Evolutionary conservation across 1,140 invertebrate genomes (phyloP), one percentile per base, ranked within the genome.

Genomic region (Pachyrhynchus sulphureomaculatus): DNA sequence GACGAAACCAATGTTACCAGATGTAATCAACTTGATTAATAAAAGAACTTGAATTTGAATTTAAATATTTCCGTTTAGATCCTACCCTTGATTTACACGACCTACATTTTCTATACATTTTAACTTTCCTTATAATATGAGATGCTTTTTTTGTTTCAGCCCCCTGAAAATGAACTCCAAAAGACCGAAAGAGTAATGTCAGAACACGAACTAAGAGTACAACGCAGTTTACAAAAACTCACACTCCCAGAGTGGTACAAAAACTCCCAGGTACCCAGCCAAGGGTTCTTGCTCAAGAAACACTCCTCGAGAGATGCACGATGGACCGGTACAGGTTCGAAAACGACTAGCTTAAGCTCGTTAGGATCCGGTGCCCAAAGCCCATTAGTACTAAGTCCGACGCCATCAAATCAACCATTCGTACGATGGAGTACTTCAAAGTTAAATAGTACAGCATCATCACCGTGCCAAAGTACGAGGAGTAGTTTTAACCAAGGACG

Each of bases 241-340:
- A 93, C 95, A 79, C 88, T 96, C 32, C 95, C 95, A 36, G 93
- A 96, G 73, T 97, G 95, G 95, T 94, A 92, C 81, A 93, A 91
- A 77, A 91, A 91, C 75, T 89, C 88, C 15, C 82, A 86, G 56
- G 81, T 85, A 13, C 84, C 86, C n/a, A 80, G 84, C 26, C 84
- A 86, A 72, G 84, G 84, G 49, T 87, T 87, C 75, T 79, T 86
- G 5, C 77, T 83, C 24, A 75, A 72, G 39, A 73, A 72, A 36
- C 66, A 70, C 12, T 48, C 54, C 6, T 42, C 47, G 8, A 56
- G 62, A 1, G 69, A 72, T 44, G 57, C 61, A 20, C 54, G 72
- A 58, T 74, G 72, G 72, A 65, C 66, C 2, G 73, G 70, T 10
- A 76, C 72, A 66, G 71, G 69, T 64, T 77, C 75, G 70, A 73